Base-by-base conservation (phyloP, 2,888 invertebrate species). In the Atrina japonica region DNA sequence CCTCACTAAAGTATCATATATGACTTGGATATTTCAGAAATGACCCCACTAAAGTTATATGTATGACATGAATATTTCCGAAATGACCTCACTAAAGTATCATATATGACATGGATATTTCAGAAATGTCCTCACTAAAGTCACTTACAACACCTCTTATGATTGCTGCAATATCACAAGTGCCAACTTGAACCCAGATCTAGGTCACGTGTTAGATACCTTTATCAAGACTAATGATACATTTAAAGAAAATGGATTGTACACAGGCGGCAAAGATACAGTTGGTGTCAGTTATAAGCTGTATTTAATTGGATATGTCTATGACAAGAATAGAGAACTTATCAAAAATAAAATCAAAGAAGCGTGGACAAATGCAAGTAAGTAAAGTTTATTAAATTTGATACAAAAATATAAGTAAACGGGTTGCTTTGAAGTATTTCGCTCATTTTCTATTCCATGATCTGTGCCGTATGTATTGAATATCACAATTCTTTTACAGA, bases 231-330 rank as follows among this genome's bases (percentile, higher is more conserved):
- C 25, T 21, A 52, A 41, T 14, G 41, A 40, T 23, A 21, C 29
- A 9, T 58, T 66, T 29, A 45, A 49, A 25, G 29, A 23, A 21
- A 21, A 30, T 21, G 35, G 9, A 21, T 21, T 49, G 18, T 35
- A 49, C 50, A 49, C 6, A 0, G 61, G 61, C 6, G 29, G 49
- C 29, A 23, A 30, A 9, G 23, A 27, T 21, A 23, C 21, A n/a
- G 21, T 61, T 1, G 61, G 61, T 2, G n/a, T 30, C n/a, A 58
- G 66, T n/a, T 58, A 58, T 49, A 14, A 43, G 25, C 23, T 66
- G 0, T 35, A 23, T 35, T 49, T 66, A 25, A 58, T 58, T 40
- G 66, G 66, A 25, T 66, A 66, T 35, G 66, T 66, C 30, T 66
- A 58, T 35, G 35, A 47, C n/a, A 45, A 25, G 18, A 49, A 66